Evolutionary conservation across 2,888 invertebrate species (phyloP).

Genomic region (Catocala nupta): DNA sequence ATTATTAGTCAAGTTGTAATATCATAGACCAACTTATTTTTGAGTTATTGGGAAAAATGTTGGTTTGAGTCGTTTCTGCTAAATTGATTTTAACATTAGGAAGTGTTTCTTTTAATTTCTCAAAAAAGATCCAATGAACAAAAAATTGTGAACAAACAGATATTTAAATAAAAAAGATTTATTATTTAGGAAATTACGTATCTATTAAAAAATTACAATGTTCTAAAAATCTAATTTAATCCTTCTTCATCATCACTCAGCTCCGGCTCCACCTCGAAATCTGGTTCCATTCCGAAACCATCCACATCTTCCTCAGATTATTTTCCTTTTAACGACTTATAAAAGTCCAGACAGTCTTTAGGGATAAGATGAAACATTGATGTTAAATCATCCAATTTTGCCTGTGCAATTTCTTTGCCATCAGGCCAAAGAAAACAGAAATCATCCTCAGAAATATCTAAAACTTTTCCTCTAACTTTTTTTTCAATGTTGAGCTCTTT

Average conservation of each 20-base stretch:
- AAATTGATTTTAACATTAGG: slow-evolving; percentile 4
- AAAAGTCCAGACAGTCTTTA: slow-evolving; percentile 14
- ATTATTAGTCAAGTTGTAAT: too few relatives aligned
- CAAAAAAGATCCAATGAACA: too few relatives aligned
- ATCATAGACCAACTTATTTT: slow-evolving; percentile 6
- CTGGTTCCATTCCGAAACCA: slow-evolving; percentile 3
- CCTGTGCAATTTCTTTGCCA: slow-evolving; percentile 19
- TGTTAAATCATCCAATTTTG: slow-evolving; percentile 7
- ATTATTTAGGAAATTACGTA: background rate
- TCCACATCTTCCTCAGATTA: slow-evolving; percentile 6
- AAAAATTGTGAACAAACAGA: too few relatives aligned
- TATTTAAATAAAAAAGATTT: too few relatives aligned
- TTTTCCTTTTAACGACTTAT: slow-evolving; percentile 13
- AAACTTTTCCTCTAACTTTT: slow-evolving; percentile 11
- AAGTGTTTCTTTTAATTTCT: too few relatives aligned
- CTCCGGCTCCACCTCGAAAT: slow-evolving; percentile 4
- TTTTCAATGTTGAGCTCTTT: too few relatives aligned
- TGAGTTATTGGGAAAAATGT: slow-evolving; percentile 5
- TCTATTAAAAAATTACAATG: too few relatives aligned
- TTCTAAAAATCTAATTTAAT: background rate
- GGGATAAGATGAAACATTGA: slow-evolving; percentile 12
- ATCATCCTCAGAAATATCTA: slow-evolving; percentile 18
- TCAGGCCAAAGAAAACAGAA: slow-evolving; percentile 16
- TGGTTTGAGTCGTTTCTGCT: too few relatives aligned
- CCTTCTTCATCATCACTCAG: slow-evolving; percentile 4